A percentile compares a stretch with the other conserved stretches of the same genome.
Evolutionary conservation across 1,140 invertebrate genomes (phyloP).

Genomic region (Pygmarrhopalites habei): DNA sequence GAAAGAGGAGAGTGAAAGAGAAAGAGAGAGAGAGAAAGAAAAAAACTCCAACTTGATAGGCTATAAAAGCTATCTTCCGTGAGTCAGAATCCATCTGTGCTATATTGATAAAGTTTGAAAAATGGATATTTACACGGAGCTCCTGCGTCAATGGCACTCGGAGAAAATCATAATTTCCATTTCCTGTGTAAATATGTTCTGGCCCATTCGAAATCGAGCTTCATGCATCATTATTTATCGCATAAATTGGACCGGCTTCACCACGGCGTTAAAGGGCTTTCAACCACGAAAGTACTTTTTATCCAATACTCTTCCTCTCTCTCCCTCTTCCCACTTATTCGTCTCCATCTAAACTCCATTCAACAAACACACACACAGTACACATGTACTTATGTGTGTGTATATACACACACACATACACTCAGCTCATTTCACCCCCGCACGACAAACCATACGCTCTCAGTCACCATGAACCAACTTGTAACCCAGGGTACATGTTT

Average conservation of each 20-base stretch:
- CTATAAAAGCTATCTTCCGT: slow-evolving; percentile 36
- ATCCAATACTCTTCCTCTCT: slow-evolving; percentile 30
- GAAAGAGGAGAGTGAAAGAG: slow-evolving; percentile 3
- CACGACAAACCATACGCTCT: not conserved
- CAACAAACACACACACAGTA: not conserved
- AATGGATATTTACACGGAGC: slow-evolving; percentile 39
- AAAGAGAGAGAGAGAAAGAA: not conserved
- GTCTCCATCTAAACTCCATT: slow-evolving; percentile 7
- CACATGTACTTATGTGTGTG: too few species aligned
- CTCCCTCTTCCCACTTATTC: slow-evolving; percentile 13
- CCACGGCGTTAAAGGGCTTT: slow-evolving; percentile 36
- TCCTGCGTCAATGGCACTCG: slow-evolving; percentile 35
- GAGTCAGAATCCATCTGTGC: slow-evolving; percentile 39
- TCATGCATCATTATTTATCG: slow-evolving; percentile 38
- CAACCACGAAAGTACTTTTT: slow-evolving; percentile 39
- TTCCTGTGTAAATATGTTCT: slow-evolving; percentile 38
- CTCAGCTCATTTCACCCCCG: too few species aligned
- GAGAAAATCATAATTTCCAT: slow-evolving; percentile 40
- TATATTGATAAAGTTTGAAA: slow-evolving; percentile 40
- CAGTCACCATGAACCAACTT: not conserved
- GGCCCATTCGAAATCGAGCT: slow-evolving; percentile 26
- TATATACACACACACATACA: too few species aligned
- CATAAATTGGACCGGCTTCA: slow-evolving; percentile 36
- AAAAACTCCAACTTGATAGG: slow-evolving; percentile 32
- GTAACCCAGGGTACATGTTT: too few species aligned